Evolutionary conservation across 1,140 invertebrate species (phyloP), one percentile per base, ranked within the genome.

Genomic region (Oscheius sp.): DNA sequence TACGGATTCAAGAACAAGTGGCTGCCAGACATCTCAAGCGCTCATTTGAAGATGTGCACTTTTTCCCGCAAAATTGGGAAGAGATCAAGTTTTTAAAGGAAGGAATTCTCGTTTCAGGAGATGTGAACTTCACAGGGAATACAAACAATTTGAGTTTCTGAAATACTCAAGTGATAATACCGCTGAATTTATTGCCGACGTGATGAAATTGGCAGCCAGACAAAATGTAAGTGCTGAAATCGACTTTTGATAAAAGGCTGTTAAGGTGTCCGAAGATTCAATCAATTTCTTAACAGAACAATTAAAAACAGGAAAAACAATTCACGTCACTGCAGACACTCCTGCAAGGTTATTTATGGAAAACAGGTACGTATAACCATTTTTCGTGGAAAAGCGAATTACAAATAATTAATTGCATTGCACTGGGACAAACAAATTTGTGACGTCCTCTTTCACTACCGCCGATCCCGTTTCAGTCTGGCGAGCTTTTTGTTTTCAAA

Each of bases 21-120:
- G 35, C 13, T 28, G 52, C 34, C 20, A 18, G 69, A 32, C 34
- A 49, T 29, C 38, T 58, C 1, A 23, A 29, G 18, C 20, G 38
- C n/a, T 46, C 58, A 2, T 61, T 71, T 42, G 69, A 71, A 38
- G 69, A 71, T 38, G 69, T 58, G 4, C 69, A 71, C 29, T 71
- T 71, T 4, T 71, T 71, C 28, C 69, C 69, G 13, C 69, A 71
- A 38, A 38, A 49, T 26, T 71, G 69, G 69, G 63, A 38, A 49
- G 68, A 36, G 7, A n/a, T 31, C 18, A 49, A 20, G 26, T 15
- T 32, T n/a, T 20, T 45, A 52, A 4, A n/a, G 49, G 28, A 70
- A 70, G 32, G 36, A 45, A 13, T 20, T 13, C 13, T 10, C 35
- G 23, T 63, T 52, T 15, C 26, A 71, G 69, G 69, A 35, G 58